Percentiles rank a stretch among this genome's conserved stretches.
Conservation (phyloP, 2,113 vertebrate species). For the Ophthalmolycus amberensis region DNA sequence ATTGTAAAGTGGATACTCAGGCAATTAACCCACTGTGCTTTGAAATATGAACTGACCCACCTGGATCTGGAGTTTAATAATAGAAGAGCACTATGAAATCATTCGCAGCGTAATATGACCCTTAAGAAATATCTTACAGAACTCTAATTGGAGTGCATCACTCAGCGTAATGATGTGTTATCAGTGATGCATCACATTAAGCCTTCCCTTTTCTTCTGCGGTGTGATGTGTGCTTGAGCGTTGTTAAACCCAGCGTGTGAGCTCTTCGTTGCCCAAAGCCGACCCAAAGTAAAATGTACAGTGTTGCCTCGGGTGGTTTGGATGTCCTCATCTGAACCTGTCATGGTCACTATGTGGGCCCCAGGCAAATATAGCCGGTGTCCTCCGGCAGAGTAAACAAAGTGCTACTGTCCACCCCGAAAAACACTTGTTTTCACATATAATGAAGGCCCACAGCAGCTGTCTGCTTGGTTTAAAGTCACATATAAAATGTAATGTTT, state of each 20-base stretch:
- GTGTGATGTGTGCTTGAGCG: neutral
- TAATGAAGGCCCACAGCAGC: neutral
- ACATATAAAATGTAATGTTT: neutral
- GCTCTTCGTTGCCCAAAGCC: neutral
- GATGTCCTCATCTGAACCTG: conserved; percentile 39
- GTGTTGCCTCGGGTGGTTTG: conserved; percentile 37
- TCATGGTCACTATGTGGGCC: conserved; percentile 27
- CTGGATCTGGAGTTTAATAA: neutral
- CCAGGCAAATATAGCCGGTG: conserved; percentile 33
- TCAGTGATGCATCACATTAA: neutral
- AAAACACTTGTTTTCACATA: conserved; percentile 29
- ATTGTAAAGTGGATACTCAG: neutral
- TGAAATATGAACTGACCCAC: neutral
- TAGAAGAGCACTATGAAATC: neutral
- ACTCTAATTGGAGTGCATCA: neutral
- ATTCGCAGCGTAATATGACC: neutral
- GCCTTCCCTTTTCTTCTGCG: neutral
- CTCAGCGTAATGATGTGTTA: neutral
- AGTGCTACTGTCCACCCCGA: conserved; percentile 16
- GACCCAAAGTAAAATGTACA: conserved; percentile 31
- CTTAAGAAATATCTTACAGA: neutral
- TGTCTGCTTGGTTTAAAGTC: conserved; percentile 7
- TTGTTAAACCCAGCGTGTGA: neutral
- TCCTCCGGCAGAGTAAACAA: conserved; percentile 49
- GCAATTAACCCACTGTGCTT: neutral